Evolutionary conservation across 2,888 invertebrate species (phyloP), one percentile per base, ranked within the genome.

Genomic region (Calephelis perditalis): DNA sequence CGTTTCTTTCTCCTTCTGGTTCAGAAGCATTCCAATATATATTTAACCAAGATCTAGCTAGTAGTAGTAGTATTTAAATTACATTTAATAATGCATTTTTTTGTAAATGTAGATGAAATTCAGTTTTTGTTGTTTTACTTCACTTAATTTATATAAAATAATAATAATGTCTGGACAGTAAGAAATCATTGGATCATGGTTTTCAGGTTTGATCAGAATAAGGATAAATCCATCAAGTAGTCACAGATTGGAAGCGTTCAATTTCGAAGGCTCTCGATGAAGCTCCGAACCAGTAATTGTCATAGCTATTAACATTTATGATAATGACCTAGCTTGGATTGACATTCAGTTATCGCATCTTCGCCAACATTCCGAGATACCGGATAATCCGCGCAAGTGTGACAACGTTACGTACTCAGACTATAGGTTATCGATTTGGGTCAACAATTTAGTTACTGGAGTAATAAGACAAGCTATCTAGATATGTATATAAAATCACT

Each of bases 241-340:
- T 9, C 26, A 82, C 82, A 81, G 80, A 86, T 85, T 80, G 81
- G 79, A 79, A 83, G 80, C 82, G 82, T 82, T 81, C 81, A 78
- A 83, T 84, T 80, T 79, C 74, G 75, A 75, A 65, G 76, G 72
- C 76, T 78, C 76, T 76, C 76, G 75, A 78, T 78, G 76, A 74
- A 80, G 81, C 81, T 79, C 70, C 70, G 74, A 72, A 74, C 74
- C 76, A 75, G 85, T 88, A 87, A 88, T 88, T 84, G 86, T 82
- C 81, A 74, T 79, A 74, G 76, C 82, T 86, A 86, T 89, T 89
- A 90, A 86, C 85, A 82, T 89, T 90, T 88, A 89, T 85, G 88
- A 85, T 85, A 86, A 86, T 83, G 81, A 77, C 73, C 70, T 67
- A 69, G 74, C 77, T 76, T 72, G 79, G 84, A 84, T 87, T 86